Evolutionary conservation across 2,113 vertebrate species (phyloP).

Genomic region (Bambusicola thoracicus): DNA sequence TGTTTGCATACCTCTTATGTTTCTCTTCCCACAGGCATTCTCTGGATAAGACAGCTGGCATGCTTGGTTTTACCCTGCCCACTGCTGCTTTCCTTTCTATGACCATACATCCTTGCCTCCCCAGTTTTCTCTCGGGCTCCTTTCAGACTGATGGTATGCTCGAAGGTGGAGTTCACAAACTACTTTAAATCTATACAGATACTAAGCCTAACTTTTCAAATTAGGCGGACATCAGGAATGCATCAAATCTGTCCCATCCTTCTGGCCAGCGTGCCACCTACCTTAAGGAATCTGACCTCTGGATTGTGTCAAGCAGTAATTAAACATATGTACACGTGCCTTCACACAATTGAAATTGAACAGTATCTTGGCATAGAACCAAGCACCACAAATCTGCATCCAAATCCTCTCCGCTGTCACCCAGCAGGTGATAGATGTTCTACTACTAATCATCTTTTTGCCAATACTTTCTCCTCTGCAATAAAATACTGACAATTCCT

Average conservation of each 20-base stretch:
- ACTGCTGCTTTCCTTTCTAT: neutral
- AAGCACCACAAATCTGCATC: neutral
- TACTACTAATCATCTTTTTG: neutral
- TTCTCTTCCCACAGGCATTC: neutral
- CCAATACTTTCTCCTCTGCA: neutral
- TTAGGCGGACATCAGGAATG: fast-evolving
- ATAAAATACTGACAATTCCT: neutral
- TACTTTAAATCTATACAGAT: neutral
- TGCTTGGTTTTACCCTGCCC: neutral
- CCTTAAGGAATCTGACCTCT: neutral
- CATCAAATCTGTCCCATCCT: neutral
- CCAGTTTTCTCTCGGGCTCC: neutral
- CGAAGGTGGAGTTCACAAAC: neutral
- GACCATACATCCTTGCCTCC: neutral
- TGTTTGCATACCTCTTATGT: neutral
- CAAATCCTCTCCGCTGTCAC: neutral
- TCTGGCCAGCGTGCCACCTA: neutral
- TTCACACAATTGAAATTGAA: neutral
- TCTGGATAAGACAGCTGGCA: too few relatives aligned
- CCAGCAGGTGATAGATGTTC: neutral
- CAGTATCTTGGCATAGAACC: fast-evolving
- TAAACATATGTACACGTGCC: neutral
- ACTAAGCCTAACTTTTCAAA: neutral
- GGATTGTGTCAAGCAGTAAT: fast-evolving
- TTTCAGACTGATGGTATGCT: too few relatives aligned